These are phyloP conservation scores for Perccottus glenii DNA, from an alignment of 2,113 vertebrate genomes.

Conservation along the genomic window DNA sequence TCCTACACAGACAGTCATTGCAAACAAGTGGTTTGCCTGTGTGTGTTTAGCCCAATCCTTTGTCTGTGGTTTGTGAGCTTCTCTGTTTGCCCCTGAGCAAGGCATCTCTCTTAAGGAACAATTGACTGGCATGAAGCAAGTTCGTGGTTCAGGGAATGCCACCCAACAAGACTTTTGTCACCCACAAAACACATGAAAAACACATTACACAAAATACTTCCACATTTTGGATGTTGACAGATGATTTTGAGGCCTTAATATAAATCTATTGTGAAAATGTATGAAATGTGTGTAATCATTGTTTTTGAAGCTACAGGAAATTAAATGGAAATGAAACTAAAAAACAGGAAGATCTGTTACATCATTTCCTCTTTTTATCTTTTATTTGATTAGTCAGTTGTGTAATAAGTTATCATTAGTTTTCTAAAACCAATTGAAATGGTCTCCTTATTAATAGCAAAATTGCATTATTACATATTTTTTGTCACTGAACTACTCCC, in stretches of 20 bases:
- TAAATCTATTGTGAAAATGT: no score
- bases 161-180: constrained; percentile 29
- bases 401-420: neutral
- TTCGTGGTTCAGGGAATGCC: constrained; percentile 37
- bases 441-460: no score
- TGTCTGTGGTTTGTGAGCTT: constrained; percentile 60
- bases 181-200: constrained; percentile 16
- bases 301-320: no score
- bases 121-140: constrained; percentile 32
- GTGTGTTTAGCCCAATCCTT: constrained; percentile 59
- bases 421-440: neutral
- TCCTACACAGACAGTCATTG: constrained; percentile 56
- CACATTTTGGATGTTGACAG: no score
- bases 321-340: no score
- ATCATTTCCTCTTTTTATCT: no score
- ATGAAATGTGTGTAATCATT: no score
- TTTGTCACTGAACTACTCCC: no score
- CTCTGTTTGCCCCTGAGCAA: constrained; percentile 65
- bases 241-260: no score
- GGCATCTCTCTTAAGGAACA: constrained; percentile 59
- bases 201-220: neutral
- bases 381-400: no score
- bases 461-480: no score
- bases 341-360: no score
- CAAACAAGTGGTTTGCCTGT: constrained; percentile 66